Percentiles rank a stretch among this genome's conserved stretches.
Evolutionary conservation across 2,797 vertebrate genomes (phyloP).

Genomic region (Telmatherina bonti): DNA sequence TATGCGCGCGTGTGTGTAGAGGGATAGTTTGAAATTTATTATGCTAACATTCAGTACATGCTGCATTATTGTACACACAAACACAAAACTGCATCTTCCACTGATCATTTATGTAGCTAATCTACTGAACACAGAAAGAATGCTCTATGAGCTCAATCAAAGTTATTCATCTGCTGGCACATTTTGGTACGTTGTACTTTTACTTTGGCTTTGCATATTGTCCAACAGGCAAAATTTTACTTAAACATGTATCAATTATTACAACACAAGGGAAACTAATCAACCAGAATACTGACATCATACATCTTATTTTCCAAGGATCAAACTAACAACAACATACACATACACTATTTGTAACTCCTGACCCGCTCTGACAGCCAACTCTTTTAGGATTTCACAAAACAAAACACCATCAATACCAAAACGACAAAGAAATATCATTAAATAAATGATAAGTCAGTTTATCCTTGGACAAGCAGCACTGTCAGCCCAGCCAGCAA

Average conservation of each 20-base stretch:
- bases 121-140: not conserved
- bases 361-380: not conserved
- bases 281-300: too few species aligned
- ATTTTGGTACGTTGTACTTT: not conserved
- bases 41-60: not conserved
- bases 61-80: not conserved
- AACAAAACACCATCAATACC: not conserved
- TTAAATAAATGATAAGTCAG: not conserved
- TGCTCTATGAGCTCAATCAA: not conserved
- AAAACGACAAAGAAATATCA: not conserved
- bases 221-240: not conserved
- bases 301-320: too few species aligned
- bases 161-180: too few species aligned
- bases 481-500: too few species aligned
- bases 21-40: too few species aligned
- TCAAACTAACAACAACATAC: not conserved
- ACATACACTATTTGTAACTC: not conserved
- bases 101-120: not conserved
- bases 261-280: not conserved
- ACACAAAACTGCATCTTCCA: not conserved
- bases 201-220: not conserved
- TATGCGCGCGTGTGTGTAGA: too few species aligned
- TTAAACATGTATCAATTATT: not conserved
- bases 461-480: slow-evolving; percentile 15
- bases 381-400: not conserved